Conservation (phyloP, 2,888 invertebrate species). For the Tridacna crocea region DNA sequence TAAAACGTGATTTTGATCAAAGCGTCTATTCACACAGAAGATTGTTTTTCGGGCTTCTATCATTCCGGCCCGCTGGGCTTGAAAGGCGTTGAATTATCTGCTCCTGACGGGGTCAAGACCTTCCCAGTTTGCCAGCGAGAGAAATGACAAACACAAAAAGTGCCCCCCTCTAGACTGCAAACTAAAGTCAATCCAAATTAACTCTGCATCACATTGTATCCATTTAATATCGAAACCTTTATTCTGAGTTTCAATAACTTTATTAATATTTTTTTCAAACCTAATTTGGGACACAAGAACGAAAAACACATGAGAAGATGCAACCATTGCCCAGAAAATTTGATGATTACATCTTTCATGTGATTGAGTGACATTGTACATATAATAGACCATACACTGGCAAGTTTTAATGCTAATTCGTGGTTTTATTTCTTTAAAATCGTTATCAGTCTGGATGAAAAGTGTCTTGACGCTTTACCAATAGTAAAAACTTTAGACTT, state of each 20-base stretch:
- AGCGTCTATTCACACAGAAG: slow-evolving; percentile 30
- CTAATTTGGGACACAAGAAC: no score
- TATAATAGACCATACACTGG: no score
- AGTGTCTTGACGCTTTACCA: no score
- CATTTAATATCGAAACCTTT: slow-evolving; percentile 5
- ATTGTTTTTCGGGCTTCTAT: slow-evolving; percentile 27
- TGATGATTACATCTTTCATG: no score
- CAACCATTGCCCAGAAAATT: no score
- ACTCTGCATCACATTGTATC: slow-evolving; percentile 20
- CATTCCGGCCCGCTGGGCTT: slow-evolving; percentile 21
- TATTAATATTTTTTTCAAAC: no score
- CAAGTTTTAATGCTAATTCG: no score
- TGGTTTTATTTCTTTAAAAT: no score
- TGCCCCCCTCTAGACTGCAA: slow-evolving; percentile 36
- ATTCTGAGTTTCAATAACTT: neutral
- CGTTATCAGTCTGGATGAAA: no score
- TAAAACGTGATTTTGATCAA: slow-evolving; percentile 29
- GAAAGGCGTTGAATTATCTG: slow-evolving; percentile 50
- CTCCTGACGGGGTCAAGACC: slow-evolving; percentile 54
- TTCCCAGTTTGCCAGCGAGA: slow-evolving; percentile 33
- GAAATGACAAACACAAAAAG: slow-evolving; percentile 47
- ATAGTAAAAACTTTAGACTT: no score
- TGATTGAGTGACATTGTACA: no score
- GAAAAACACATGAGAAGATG: no score
- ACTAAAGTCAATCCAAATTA: slow-evolving; percentile 52